Evolutionary conservation across 2,113 vertebrate species (phyloP).

Genomic region (Thunnus maccoyii): DNA sequence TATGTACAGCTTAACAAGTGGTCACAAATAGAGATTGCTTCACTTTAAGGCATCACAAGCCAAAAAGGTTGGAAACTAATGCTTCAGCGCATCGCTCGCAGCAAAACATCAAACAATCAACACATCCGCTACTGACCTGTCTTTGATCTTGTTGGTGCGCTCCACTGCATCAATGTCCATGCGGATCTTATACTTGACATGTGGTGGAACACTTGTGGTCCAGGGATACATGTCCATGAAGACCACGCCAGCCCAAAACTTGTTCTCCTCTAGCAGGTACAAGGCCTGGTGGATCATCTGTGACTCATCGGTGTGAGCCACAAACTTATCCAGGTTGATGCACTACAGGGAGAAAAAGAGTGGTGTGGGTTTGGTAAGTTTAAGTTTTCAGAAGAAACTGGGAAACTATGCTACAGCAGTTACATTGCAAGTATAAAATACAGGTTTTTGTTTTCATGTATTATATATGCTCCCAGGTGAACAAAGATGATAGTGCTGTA

Average conservation of each 20-base stretch:
- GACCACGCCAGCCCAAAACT: slow-evolving; percentile 95
- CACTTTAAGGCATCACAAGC: not conserved
- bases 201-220: slow-evolving; percentile 86
- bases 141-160: slow-evolving; percentile 97
- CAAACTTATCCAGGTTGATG: slow-evolving; percentile 95
- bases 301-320: slow-evolving; percentile 89
- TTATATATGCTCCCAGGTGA: too few species aligned
- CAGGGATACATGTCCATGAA: slow-evolving; percentile 90
- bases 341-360: slow-evolving; percentile 83
- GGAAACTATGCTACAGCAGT: not conserved
- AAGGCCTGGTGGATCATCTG: slow-evolving; percentile 90
- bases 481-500: too few species aligned
- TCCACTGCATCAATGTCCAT: slow-evolving; percentile 98
- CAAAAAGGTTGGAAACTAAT: not conserved
- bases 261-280: slow-evolving; percentile 92
- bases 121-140: slow-evolving; percentile 85
- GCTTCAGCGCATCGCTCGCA: too few species aligned
- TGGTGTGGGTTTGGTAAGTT: not conserved
- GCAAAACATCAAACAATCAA: not conserved
- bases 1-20: too few species aligned
- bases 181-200: slow-evolving; percentile 95
- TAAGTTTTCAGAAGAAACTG: not conserved
- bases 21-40: not conserved
- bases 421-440: too few species aligned
- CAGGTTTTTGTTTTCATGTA: too few species aligned